Percentiles rank a stretch among this genome's conserved stretches.
phyloP scores from a whole-genome alignment of 2,113 vertebrate genomes.

The Sturnira hondurensis region DNA sequence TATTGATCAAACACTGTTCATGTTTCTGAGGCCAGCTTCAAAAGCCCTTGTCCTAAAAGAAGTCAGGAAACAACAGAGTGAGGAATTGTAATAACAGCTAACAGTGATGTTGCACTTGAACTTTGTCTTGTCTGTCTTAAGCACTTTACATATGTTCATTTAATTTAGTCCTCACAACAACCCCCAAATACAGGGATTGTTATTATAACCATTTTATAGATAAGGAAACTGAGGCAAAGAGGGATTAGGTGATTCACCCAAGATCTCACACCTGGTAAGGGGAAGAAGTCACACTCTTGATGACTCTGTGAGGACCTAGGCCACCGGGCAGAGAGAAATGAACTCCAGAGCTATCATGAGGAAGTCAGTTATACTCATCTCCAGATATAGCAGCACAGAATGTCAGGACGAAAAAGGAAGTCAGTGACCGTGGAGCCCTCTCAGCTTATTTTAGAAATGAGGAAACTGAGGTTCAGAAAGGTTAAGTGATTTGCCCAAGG shows the following conservation, averaged over 20 bases:
- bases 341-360: slow-evolving; percentile 1
- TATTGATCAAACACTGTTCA: background rate
- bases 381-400: slow-evolving; percentile 11
- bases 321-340: background rate
- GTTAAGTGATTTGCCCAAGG: background rate
- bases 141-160: background rate
- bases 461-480: slow-evolving; percentile 43
- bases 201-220: background rate
- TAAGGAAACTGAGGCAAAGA: background rate
- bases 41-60: background rate
- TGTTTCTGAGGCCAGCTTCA: background rate
- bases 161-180: background rate
- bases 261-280: background rate
- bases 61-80: background rate
- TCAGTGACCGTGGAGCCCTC: background rate
- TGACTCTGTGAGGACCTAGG: background rate
- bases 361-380: background rate
- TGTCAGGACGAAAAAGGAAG: slow-evolving; percentile 16
- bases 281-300: background rate
- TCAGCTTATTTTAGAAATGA: slow-evolving; percentile 52
- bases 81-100: background rate
- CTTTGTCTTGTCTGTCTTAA: background rate
- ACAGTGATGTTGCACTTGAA: background rate
- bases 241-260: background rate
- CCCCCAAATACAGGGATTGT: background rate